These are phyloP conservation scores for Graphium colonna DNA, from an alignment of 2,888 invertebrate species.

Conservation along the genomic window DNA sequence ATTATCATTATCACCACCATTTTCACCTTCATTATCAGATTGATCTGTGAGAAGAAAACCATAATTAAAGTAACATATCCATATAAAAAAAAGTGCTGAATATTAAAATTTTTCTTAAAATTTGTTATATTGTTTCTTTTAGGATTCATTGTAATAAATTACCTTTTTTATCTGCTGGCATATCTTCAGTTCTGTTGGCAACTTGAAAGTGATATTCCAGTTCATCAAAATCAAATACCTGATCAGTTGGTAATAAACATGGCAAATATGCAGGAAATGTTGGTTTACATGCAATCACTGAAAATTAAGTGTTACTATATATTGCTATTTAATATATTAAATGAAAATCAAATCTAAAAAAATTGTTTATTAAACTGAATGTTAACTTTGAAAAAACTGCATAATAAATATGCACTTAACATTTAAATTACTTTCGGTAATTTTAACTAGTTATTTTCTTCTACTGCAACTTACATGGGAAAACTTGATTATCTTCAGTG, in stretches of 20 bases:
- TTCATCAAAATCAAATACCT: slow-evolving; percentile 95
- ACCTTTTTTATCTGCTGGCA: slow-evolving; percentile 78
- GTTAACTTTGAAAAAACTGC: no score
- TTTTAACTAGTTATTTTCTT: no score
- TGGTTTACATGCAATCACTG: slow-evolving; percentile 94
- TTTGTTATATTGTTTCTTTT: no score
- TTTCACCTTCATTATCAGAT: slow-evolving; percentile 74
- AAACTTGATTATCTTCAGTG: slow-evolving; percentile 92
- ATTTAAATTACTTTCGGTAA: no score
- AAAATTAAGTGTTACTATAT: no score
- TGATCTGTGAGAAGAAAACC: slow-evolving; percentile 44
- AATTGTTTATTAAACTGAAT: no score
- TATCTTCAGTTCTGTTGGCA: slow-evolving; percentile 82
- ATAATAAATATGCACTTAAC: no score
- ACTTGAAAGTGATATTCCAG: slow-evolving; percentile 86
- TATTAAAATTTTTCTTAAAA: no score
- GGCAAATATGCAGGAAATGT: slow-evolving; percentile 90
- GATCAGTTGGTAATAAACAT: slow-evolving; percentile 94
- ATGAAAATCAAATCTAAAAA: no score
- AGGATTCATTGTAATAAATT: no score
- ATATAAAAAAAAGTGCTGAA: background rate
- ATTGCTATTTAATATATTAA: no score
- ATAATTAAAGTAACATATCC: background rate
- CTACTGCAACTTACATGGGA: slow-evolving; percentile 85
- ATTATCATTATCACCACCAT: slow-evolving; percentile 63